These are phyloP conservation scores for Diploscapter pachys DNA, from an alignment of 1,140 invertebrate genomes.

Conservation along the genomic window DNA sequence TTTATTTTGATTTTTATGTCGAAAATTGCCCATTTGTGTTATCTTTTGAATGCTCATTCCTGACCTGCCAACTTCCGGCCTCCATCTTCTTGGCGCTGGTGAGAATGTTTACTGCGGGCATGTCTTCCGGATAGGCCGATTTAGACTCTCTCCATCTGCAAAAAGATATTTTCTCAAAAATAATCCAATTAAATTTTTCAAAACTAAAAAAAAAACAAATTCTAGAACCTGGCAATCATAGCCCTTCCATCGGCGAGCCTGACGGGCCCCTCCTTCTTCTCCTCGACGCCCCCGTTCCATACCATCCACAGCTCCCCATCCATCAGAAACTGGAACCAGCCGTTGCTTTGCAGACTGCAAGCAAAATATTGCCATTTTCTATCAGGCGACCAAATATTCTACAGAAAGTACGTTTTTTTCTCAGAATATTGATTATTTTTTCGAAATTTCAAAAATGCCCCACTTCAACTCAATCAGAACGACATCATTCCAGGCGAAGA, in stretches of 20 bases:
- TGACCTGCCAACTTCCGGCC: not conserved
- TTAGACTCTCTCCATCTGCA: slow-evolving; percentile 22
- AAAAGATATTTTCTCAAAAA: slow-evolving; percentile 1
- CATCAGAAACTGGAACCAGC: slow-evolving; percentile 95
- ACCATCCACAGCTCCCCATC: slow-evolving; percentile 94
- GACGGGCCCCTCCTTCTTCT: slow-evolving; percentile 63
- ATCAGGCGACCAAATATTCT: no score
- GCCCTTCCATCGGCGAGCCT: not conserved
- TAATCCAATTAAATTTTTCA: no score
- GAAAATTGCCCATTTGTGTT: slow-evolving; percentile 10
- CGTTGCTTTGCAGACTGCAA: slow-evolving; percentile 87
- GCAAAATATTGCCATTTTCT: no score
- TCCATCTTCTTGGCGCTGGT: slow-evolving; percentile 81
- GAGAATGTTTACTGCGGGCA: slow-evolving; percentile 65
- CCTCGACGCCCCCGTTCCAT: slow-evolving; percentile 77
- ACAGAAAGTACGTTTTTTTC: no score
- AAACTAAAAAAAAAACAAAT: no score
- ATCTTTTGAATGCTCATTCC: no score
- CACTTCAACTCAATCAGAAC: slow-evolving; percentile 76
- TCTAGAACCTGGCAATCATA: not conserved
- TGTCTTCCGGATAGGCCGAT: slow-evolving; percentile 15
- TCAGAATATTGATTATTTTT: no score
- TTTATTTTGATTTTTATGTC: no score
- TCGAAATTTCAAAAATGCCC: no score
- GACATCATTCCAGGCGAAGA: slow-evolving; percentile 92